Percentiles rank a stretch among this genome's conserved stretches.
Evolutionary conservation across 2,888 invertebrate species (phyloP).

Genomic region (Hypsopygia costalis): DNA sequence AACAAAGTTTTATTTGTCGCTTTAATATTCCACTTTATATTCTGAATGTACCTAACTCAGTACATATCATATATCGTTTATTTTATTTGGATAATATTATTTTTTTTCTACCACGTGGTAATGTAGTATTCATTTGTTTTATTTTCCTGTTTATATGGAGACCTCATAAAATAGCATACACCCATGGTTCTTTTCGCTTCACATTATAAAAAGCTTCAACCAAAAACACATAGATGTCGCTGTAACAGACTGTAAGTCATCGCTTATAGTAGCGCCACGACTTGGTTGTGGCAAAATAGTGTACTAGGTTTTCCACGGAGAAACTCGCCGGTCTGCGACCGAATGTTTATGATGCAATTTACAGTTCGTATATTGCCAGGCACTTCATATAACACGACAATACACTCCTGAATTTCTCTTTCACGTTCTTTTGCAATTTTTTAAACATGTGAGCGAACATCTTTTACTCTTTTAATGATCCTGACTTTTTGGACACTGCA

Average conservation of each 20-base stretch:
- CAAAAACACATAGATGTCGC: constrained; percentile 52
- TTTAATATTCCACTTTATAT: too few species aligned
- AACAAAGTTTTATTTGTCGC: background rate
- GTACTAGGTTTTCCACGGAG: constrained; percentile 34
- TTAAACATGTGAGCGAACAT: constrained; percentile 23
- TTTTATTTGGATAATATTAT: too few species aligned
- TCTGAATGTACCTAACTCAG: too few species aligned
- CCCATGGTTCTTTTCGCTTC: too few species aligned
- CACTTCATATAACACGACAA: constrained; percentile 67
- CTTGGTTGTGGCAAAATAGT: constrained; percentile 23
- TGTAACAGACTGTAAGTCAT: constrained; percentile 17
- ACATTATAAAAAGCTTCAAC: constrained; percentile 52
- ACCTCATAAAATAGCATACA: too few species aligned
- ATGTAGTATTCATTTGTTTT: too few species aligned
- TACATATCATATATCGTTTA: too few species aligned
- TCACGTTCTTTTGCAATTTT: constrained; percentile 35
- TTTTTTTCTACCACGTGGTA: too few species aligned
- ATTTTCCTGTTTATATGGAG: too few species aligned
- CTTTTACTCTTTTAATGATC: too few species aligned
- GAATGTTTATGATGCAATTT: constrained; percentile 74
- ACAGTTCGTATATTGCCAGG: constrained; percentile 67
- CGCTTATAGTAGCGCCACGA: constrained; percentile 28
- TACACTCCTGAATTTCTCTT: constrained; percentile 54
- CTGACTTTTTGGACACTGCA: too few species aligned
- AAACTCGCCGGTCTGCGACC: constrained; percentile 40